These are phyloP conservation scores for Dugesia japonica DNA, from an alignment of 2,888 invertebrate genomes.

Conservation along the genomic window DNA sequence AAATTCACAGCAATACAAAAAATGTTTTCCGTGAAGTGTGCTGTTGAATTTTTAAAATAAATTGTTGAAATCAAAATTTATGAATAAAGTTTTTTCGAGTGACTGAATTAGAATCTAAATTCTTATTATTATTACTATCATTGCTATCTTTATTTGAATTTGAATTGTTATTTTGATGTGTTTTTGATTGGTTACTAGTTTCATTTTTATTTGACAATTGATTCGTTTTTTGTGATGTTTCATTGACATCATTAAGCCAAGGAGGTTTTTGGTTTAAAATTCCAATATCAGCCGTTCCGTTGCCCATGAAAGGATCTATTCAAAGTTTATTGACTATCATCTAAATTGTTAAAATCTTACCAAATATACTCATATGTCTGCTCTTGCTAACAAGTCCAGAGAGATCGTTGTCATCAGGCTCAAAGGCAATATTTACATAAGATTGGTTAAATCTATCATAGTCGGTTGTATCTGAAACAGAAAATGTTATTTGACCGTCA, in stretches of 20 bases:
- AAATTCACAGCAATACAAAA: no score
- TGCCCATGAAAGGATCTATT: neutral
- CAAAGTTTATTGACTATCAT: neutral
- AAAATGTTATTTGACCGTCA: neutral
- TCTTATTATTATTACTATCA: neutral
- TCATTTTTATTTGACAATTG: no score
- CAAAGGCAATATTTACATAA: neutral
- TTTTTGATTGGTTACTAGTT: no score
- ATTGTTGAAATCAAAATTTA: neutral
- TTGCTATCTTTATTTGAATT: no score
- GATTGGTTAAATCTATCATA: neutral
- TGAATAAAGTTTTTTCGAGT: neutral
- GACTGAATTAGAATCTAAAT: neutral
- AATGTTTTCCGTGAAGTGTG: neutral
- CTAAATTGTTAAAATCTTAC: neutral
- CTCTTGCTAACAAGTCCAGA: neutral
- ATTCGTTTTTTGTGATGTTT: neutral
- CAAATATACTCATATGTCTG: slow-evolving; percentile 6
- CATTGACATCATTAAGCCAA: neutral
- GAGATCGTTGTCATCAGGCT: neutral
- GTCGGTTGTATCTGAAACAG: neutral
- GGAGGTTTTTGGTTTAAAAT: slow-evolving; percentile 1
- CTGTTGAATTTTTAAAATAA: neutral
- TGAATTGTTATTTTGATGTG: no score
- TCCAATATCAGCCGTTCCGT: neutral